Conservation (phyloP, 2,113 vertebrate genomes). For the Catharus bicknelli region DNA sequence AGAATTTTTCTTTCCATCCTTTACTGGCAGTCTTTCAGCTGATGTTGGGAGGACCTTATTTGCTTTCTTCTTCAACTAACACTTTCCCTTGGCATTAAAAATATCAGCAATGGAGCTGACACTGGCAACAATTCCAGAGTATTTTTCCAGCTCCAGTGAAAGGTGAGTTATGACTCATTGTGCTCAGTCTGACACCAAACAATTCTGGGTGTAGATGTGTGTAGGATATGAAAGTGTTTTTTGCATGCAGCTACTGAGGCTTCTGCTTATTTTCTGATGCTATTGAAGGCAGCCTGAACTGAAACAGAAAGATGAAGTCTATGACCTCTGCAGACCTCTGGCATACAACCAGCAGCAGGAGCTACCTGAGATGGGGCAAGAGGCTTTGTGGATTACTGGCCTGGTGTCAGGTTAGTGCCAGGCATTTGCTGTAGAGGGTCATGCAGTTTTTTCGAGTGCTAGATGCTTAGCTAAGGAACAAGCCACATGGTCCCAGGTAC, state of each 20-base stretch:
- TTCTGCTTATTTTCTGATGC: background rate
- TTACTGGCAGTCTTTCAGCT: background rate
- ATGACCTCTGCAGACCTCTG: background rate
- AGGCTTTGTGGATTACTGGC: background rate
- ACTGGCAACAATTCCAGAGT: background rate
- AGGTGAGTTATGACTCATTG: conserved; percentile 20
- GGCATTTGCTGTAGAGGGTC: background rate
- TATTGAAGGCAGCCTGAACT: background rate
- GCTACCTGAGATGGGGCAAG: background rate
- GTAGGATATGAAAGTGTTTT: background rate
- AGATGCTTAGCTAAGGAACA: background rate
- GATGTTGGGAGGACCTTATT: background rate
- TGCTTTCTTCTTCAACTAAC: conserved; percentile 8
- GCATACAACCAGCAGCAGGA: background rate
- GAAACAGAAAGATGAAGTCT: background rate
- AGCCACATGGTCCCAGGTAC: background rate
- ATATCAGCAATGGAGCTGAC: background rate
- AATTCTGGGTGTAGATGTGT: background rate
- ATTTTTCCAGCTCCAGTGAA: background rate
- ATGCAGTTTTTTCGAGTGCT: background rate
- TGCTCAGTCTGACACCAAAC: background rate
- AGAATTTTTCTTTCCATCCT: conserved; percentile 18
- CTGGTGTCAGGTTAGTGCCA: background rate
- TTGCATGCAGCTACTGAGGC: background rate
- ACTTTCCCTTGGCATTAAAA: background rate